These are phyloP conservation scores for Pectinophora gossypiella DNA, from an alignment of 1,140 invertebrate genomes.

Conservation along the genomic window DNA sequence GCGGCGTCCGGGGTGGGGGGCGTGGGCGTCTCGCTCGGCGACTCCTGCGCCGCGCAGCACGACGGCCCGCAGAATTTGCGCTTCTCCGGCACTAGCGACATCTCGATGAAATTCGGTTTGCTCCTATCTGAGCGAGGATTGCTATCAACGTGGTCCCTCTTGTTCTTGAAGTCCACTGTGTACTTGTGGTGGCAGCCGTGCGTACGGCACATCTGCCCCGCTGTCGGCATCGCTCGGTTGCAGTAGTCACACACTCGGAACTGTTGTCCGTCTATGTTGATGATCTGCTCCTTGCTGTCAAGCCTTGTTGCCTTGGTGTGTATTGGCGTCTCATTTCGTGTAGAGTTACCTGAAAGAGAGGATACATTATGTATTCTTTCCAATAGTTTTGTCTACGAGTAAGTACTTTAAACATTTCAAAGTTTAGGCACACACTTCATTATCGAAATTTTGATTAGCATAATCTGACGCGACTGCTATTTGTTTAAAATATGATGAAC, in stretches of 20 bases:
- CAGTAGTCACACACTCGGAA: neutral
- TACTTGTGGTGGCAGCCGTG: neutral
- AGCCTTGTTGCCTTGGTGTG: constrained; percentile 5
- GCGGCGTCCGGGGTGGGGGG: constrained; percentile 9
- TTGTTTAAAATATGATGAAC: too few relatives aligned
- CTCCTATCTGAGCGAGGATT: neutral
- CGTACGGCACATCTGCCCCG: neutral
- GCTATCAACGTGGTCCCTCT: neutral
- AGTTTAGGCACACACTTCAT: too few relatives aligned
- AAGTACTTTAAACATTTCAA: too few relatives aligned
- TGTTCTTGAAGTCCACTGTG: neutral
- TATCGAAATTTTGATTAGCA: too few relatives aligned
- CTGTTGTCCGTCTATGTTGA: neutral
- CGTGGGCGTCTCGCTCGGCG: neutral
- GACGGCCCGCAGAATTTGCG: neutral
- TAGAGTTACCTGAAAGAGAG: constrained; percentile 16
- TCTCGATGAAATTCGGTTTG: neutral
- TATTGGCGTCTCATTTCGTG: constrained; percentile 2
- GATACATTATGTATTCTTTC: neutral
- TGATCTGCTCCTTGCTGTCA: constrained; percentile 1
- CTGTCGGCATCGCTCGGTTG: neutral
- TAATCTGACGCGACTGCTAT: too few relatives aligned
- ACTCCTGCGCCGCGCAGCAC: neutral
- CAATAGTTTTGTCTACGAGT: too few relatives aligned
- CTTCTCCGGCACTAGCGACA: neutral